phyloP scores from a whole-genome alignment of 2,888 invertebrate species.

The Amiota communis region DNA sequence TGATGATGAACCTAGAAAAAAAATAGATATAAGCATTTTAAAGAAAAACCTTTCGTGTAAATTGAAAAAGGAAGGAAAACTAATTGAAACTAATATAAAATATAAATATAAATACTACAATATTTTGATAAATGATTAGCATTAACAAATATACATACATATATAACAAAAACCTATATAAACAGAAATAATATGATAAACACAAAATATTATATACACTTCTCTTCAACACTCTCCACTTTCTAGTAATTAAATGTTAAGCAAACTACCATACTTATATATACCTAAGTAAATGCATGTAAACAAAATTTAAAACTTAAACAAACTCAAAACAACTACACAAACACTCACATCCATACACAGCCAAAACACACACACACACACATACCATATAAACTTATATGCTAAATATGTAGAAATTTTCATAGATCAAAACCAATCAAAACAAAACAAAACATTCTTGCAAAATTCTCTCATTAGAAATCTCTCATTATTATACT shows the following conservation, averaged over 20 bases:
- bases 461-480: too few relatives aligned
- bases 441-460: slow-evolving; percentile 4
- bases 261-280: too few relatives aligned
- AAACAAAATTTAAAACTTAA: slow-evolving; percentile 9
- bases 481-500: too few relatives aligned
- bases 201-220: background rate
- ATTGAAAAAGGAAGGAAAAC: background rate
- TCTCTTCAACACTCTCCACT: background rate
- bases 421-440: background rate
- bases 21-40: too few relatives aligned
- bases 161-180: slow-evolving; percentile 7
- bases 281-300: background rate
- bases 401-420: slow-evolving; percentile 15
- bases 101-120: background rate
- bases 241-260: too few relatives aligned
- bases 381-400: slow-evolving; percentile 5
- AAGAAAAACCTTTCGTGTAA: too few relatives aligned
- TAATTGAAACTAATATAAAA: background rate
- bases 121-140: slow-evolving; percentile 21
- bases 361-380: slow-evolving; percentile 27
- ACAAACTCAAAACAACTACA: background rate
- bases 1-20: too few relatives aligned
- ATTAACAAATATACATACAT: slow-evolving; percentile 1
- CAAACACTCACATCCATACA: slow-evolving; percentile 27
- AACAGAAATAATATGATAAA: background rate